Base-by-base conservation (phyloP, 2,113 vertebrate species). In the Perognathus longimembris region DNA sequence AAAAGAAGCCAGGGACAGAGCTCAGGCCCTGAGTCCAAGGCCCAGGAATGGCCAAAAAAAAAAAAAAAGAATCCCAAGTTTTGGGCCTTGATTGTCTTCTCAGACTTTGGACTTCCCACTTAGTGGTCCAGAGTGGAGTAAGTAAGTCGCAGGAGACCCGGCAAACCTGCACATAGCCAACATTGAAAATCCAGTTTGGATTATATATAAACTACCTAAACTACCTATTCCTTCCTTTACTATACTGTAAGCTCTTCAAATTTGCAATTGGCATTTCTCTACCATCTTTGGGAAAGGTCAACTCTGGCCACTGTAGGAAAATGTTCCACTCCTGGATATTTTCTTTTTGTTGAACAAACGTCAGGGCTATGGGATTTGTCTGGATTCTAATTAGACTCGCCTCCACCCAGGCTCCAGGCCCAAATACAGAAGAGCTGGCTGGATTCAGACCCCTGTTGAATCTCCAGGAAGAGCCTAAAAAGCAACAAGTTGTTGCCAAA, bases 321-420 rank as follows among this genome's bases (percentile, higher is more conserved):
- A 82, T 21, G 32, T 75, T 79, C 61, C 30, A 50, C 14, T 12
- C 18, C 50, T 87, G 85, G 22, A 32, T 77, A 78, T 40, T 80
- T 86, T 89, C 30, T 88, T 26, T 79, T 94, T 69, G 45, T 83
- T 32, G 87, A 93, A 69, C 28, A 70, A 89, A 88, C 92, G 92
- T 34, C 18, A 40, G 28, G 21, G 17, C 15, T 50, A 79, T 67
- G 36, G 26, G 14, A 30, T 87, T 87, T 90, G 50, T 85, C 45
- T 96, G 45, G 7, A 76, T 89, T 95, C 77, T 95, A 30, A 74
- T 73, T 73, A 85, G 40, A 67, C 36, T 89, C 4, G 24, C 36
- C 11, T 81, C 28, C 66, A 57, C 10, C 30, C 30, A 76, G 32
- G 34, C 17, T 70, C 7, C 32, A 66, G 76, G 82, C 45, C 36